Evolutionary conservation across 1,140 invertebrate genomes (phyloP), one percentile per base, ranked within the genome.

Genomic region (Brachionus paranguensis): DNA sequence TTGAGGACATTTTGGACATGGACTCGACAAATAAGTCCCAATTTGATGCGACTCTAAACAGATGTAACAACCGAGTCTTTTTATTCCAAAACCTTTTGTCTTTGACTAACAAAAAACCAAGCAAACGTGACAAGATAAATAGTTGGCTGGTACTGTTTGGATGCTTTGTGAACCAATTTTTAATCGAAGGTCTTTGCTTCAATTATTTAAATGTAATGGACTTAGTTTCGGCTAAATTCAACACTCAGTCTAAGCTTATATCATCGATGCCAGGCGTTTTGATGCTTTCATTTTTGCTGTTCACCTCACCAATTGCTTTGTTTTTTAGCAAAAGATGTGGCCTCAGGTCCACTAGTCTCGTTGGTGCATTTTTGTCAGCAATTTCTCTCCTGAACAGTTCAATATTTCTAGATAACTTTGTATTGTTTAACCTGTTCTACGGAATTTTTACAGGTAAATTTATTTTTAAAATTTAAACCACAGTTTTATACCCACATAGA

Each of bases 361-460:
- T 81, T 17, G 78, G 78, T 41, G 24, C 78, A 20, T 11, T 37
- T 17, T 17, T 81, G 27, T 33, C 78, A 8, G 12, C 78, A 27
- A 14, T 81, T 41, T 81, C 78, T 20, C 12, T 81, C 33, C 8
- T 81, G 4, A 68, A 64, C 27, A 64, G 78, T 37, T 81, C 50
- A 2, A 55, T 81, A 27, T 60, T 64, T 47, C 7, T 43, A 4
- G 20, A 81, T 68, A 81, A 68, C 33, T 81, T 81, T 64, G 29
- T 65, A 41, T 27, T 64, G 20, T 81, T 81, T 68, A 81, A 10
- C 24, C 14, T 81, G 17, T 81, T 81, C 33, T 81, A 64, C 45
- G 78, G 78, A 27, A 45, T 81, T 41, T 43, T 81, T 27, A 64
- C 53, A 43, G 72, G 72, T 76, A 76, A 76, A 43, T 74, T 17